Percentiles rank a stretch among this genome's conserved stretches.
These are phyloP conservation scores for Leptonema lineaticorne DNA, from an alignment of 1,140 invertebrate genomes.

Conservation along the genomic window DNA sequence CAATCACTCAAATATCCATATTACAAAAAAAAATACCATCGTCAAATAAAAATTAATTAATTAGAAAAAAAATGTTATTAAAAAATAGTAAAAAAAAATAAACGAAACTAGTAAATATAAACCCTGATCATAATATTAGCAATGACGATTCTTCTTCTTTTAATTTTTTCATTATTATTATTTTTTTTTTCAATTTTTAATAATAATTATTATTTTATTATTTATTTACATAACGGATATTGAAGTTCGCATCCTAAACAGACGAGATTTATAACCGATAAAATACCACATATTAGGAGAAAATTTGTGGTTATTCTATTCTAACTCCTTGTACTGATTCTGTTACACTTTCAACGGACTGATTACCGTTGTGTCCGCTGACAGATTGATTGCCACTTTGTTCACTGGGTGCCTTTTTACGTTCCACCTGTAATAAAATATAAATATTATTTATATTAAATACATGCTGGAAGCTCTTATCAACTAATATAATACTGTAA, in stretches of 20 bases:
- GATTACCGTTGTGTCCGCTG: constrained; percentile 38
- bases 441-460: too few species aligned
- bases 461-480: background rate
- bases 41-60: background rate
- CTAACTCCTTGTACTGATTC: constrained; percentile 36
- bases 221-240: too few species aligned
- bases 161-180: too few species aligned
- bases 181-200: too few species aligned
- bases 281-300: background rate
- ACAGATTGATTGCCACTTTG: constrained; percentile 34
- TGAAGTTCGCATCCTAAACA: background rate
- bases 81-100: constrained; percentile 1
- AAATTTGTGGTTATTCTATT: constrained; percentile 32
- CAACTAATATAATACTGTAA: background rate
- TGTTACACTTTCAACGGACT: constrained; percentile 38
- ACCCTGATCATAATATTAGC: constrained; percentile 22
- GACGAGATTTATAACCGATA: background rate
- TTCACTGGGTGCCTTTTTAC: constrained; percentile 39
- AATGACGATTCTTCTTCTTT: constrained; percentile 9
- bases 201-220: too few species aligned
- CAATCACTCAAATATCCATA: too few species aligned
- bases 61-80: background rate
- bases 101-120: constrained; percentile 6
- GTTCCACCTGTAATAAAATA: constrained; percentile 38
- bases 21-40: too few species aligned